Conservation (phyloP, 2,113 vertebrate species). For the Thryonomys swinderianus region DNA sequence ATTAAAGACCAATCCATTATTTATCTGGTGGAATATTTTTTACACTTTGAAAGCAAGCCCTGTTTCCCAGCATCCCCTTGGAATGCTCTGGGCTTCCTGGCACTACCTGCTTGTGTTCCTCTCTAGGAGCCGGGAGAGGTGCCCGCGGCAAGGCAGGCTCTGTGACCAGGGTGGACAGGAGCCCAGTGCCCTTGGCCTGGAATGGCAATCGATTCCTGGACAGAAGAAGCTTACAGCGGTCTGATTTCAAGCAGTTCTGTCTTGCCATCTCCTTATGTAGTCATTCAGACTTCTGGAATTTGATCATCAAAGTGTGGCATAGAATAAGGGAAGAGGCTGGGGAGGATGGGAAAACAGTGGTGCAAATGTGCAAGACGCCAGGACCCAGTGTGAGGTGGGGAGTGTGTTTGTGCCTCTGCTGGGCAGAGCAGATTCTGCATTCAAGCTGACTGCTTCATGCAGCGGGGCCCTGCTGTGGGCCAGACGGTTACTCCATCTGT, state of each 20-base stretch:
- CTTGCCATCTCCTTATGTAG: neutral
- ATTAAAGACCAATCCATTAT: constrained; percentile 70
- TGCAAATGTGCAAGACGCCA: neutral
- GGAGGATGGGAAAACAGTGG: neutral
- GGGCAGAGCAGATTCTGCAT: neutral
- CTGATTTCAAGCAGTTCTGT: neutral
- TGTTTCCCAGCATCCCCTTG: neutral
- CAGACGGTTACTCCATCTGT: neutral
- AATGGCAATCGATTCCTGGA: neutral
- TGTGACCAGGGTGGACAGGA: accelerated
- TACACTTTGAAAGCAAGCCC: constrained; percentile 16
- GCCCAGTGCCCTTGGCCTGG: neutral
- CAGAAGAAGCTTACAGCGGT: neutral
- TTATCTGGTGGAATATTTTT: neutral
- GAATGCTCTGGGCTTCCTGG: neutral
- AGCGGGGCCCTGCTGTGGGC: neutral
- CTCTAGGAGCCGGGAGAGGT: neutral
- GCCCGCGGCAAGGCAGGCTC: neutral
- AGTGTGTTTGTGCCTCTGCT: neutral
- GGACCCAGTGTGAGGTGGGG: neutral
- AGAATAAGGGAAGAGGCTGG: neutral
- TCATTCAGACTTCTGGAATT: neutral
- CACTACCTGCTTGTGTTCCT: too few species aligned
- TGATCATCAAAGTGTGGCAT: neutral
- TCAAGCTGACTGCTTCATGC: neutral